Base-by-base conservation (phyloP, 2,888 invertebrate species). In the Nipponacmea schrenckii region DNA sequence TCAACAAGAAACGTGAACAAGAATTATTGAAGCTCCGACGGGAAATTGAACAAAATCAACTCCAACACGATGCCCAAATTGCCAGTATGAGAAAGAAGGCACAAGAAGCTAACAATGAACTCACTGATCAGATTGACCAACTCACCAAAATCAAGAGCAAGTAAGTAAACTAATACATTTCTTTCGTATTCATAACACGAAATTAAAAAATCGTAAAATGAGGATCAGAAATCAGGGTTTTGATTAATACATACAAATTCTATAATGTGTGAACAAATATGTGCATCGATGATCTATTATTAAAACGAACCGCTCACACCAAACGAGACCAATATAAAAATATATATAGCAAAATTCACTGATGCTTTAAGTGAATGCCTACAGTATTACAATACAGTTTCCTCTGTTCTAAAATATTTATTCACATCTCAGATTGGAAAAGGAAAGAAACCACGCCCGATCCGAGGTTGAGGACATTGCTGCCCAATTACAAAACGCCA, bases 61-160 rank as follows among this genome's bases (percentile, higher is more conserved):
- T 98, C 91, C 97, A 97, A 91, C 97, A 98, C 90, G 98, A 98
- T 91, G 93, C 95, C 77, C 95, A 96, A 83, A 93, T 97, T 88
- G 95, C 96, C 88, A 95, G 95, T 90, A 93, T 98, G 88, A 95
- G 98, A 91, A 98, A 98, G 94, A 98, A 98, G 94, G 97, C 98
- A 93, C 98, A 98, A 91, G 98, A 98, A 91, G 95, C 97, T 89
- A 96, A 97, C 86, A 94, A 96, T 86, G 98, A 99, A 92, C 96
- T 99, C 95, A 96, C 97, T 85, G 98, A 98, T 91, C 98, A 98
- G 91, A 95, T 98, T 90, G 98, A 99, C 92, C 96, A 97, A 90
- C 94, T 98, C 90, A 97, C 97, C 93, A 98, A 98, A 91, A 93
- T 96, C 90, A 98, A 98, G 92, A 95, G 96, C 90, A 97, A 97